Conservation (phyloP, 1,140 invertebrate genomes). For the Heliconius nattereri region DNA sequence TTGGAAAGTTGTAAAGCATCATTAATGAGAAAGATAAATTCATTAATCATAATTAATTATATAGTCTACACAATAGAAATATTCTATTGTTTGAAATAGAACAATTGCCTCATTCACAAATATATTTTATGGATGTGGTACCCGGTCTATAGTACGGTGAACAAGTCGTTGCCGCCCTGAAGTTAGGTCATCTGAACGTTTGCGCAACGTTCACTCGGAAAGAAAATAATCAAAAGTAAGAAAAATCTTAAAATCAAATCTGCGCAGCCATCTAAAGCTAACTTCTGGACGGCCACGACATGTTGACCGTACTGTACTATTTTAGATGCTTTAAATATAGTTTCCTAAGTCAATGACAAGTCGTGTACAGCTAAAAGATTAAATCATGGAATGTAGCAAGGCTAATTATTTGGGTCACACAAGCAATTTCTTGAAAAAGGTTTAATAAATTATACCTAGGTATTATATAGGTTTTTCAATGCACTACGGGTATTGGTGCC, state of each 20-base stretch:
- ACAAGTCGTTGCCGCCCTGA: no score
- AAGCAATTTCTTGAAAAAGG: constrained; percentile 24
- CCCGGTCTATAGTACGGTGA: constrained; percentile 1
- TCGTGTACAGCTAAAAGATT: constrained; percentile 38
- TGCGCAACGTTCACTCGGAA: no score
- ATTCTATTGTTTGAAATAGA: neutral
- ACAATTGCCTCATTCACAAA: constrained; percentile 34
- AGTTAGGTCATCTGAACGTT: no score
- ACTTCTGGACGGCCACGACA: no score
- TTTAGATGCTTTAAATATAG: constrained; percentile 47
- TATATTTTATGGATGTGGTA: constrained; percentile 29
- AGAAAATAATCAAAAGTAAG: no score
- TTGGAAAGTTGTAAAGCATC: neutral
- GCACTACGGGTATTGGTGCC: neutral
- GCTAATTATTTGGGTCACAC: constrained; percentile 47
- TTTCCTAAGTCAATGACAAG: constrained; percentile 47
- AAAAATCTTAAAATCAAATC: no score
- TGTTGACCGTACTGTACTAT: constrained; percentile 9
- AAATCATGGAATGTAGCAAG: constrained; percentile 43
- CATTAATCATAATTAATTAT: neutral
- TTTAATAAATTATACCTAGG: constrained; percentile 28
- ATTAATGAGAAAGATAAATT: neutral
- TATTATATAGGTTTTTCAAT: constrained; percentile 23
- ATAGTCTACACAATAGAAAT: neutral
- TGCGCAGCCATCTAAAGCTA: no score